Evolutionary conservation across 92 coral and sea anemone genomes (phyloP).

Genomic region (Actinernus sp.): DNA sequence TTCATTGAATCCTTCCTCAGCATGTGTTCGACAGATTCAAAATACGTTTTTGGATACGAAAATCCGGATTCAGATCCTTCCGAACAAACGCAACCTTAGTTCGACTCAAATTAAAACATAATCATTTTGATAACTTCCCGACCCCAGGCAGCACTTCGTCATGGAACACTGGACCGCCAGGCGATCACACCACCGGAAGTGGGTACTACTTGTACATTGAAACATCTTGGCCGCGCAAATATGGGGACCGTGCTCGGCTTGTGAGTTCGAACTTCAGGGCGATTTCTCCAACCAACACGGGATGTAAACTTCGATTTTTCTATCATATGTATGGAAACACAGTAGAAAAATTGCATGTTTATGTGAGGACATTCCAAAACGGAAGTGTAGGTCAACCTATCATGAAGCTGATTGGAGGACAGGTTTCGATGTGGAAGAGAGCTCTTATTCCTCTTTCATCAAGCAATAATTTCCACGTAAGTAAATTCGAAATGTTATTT

Average conservation of each 20-base stretch:
- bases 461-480: slow-evolving; percentile 73
- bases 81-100: too few relatives aligned
- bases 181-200: slow-evolving; percentile 87
- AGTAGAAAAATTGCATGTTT: slow-evolving; percentile 86
- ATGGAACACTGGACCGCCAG: slow-evolving; percentile 92
- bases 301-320: slow-evolving; percentile 91
- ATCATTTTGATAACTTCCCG: too few relatives aligned
- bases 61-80: too few relatives aligned
- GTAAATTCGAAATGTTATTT: too few relatives aligned
- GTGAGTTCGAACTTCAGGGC: slow-evolving; percentile 88
- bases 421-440: slow-evolving; percentile 89
- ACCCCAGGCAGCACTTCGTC: slow-evolving; percentile 84
- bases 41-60: too few relatives aligned
- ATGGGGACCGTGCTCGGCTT: slow-evolving; percentile 98
- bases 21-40: too few relatives aligned
- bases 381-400: slow-evolving; percentile 74
- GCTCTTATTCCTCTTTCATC: slow-evolving; percentile 77
- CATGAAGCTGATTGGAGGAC: slow-evolving; percentile 73
- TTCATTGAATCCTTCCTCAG: too few relatives aligned
- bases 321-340: slow-evolving; percentile 98
- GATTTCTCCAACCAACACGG: slow-evolving; percentile 43
- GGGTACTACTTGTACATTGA: slow-evolving; percentile 95
- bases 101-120: too few relatives aligned
- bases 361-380: slow-evolving; percentile 78
- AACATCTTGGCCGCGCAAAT: slow-evolving; percentile 95